Evolutionary conservation across 2,888 invertebrate species (phyloP).

Genomic region (Drosophila tanythrix): DNA sequence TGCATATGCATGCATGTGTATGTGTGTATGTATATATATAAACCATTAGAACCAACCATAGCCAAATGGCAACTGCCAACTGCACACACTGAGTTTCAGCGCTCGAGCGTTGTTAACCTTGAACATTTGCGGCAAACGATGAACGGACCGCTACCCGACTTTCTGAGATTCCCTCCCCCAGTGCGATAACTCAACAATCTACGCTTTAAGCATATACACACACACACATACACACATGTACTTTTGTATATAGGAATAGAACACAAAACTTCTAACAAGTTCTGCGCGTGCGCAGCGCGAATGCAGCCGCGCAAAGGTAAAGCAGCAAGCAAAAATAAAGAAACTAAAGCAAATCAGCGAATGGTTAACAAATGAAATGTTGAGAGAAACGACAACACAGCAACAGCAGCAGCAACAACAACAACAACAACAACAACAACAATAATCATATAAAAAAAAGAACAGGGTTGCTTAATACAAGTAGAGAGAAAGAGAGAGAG

Average conservation of each 20-base stretch:
- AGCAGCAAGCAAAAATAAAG: conserved; percentile 21
- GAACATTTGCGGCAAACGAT: conserved; percentile 43
- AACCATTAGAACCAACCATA: conserved; percentile 2
- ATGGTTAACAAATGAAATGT: conserved; percentile 42
- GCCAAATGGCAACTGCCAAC: conserved; percentile 27
- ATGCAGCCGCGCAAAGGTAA: conserved; percentile 46
- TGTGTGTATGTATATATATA: neutral
- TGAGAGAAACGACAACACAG: conserved; percentile 22
- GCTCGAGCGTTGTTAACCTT: conserved; percentile 63
- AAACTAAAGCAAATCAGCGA: conserved; percentile 42
- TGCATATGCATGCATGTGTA: neutral
- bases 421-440: conserved; percentile 13
- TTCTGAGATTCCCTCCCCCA: conserved; percentile 22
- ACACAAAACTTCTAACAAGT: conserved; percentile 63
- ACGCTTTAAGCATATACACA: neutral
- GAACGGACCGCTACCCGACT: conserved; percentile 37
- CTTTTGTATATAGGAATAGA: conserved; percentile 44
- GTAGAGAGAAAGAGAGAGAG: conserved; percentile 14
- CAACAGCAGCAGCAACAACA: conserved; percentile 19
- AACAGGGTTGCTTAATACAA: conserved; percentile 46
- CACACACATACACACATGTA: neutral
- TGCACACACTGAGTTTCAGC: conserved; percentile 46
- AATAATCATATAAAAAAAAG: conserved; percentile 18
- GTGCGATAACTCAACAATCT: neutral
- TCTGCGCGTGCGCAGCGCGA: conserved; percentile 69